These are phyloP conservation scores for Meleagris gallopavo DNA, from an alignment of 2,113 vertebrate species.

Conservation along the genomic window DNA sequence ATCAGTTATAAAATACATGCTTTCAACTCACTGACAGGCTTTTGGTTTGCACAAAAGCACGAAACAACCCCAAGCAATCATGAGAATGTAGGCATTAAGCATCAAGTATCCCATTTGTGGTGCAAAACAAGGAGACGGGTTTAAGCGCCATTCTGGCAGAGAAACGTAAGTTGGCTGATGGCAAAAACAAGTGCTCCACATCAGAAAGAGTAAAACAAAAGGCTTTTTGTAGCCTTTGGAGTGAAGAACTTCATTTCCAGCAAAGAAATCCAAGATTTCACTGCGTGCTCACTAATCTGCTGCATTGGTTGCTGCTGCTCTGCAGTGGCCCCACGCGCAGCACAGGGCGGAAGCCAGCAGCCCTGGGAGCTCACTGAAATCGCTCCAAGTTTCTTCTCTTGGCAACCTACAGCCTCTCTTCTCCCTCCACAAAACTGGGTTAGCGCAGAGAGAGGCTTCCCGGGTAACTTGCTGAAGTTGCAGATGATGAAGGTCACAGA, in stretches of 20 bases:
- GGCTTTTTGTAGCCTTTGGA: not conserved
- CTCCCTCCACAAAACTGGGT: fast-evolving
- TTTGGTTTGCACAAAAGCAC: not conserved
- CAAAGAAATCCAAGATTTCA: not conserved
- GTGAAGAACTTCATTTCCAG: not conserved
- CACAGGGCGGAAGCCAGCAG: fast-evolving
- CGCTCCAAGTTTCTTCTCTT: not conserved
- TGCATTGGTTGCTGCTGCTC: not conserved
- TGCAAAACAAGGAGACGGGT: not conserved
- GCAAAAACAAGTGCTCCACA: not conserved
- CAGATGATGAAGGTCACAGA: fast-evolving
- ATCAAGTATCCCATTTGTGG: not conserved
- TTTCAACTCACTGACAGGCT: not conserved
- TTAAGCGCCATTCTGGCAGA: not conserved
- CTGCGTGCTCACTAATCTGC: not conserved
- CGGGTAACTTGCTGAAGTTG: not conserved
- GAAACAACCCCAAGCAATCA: not conserved
- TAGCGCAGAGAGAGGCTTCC: not conserved
- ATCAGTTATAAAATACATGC: fast-evolving
- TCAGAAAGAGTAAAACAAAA: not conserved
- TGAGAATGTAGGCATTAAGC: not conserved
- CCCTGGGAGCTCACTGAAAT: not conserved
- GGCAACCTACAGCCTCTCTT: not conserved
- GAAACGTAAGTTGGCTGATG: not conserved
- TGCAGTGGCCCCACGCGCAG: not conserved